Evolutionary conservation across 2,113 vertebrate species (phyloP), one percentile per base, ranked within the genome.

Genomic region (Monopterus albus): DNA sequence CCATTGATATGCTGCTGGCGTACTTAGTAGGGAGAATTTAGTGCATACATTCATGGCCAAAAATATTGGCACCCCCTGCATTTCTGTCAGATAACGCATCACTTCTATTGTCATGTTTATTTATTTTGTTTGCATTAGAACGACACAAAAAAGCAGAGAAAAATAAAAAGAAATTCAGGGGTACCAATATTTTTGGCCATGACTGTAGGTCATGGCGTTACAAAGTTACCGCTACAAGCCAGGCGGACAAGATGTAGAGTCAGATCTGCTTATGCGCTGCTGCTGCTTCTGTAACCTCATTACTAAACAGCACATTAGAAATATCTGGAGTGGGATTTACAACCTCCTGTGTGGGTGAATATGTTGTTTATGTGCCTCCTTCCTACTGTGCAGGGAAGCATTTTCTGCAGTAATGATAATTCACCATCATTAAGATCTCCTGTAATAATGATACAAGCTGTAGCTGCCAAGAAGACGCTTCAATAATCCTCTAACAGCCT

Each of bases 321-420:
- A 53, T 40, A 81, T 61, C 53, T 47, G 31, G 23, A 69, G 58
- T 47, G 51, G 40, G 70, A 83, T 79, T 72, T 68, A 79, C 63
- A 46, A 35, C 62, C 72, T 59, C 62, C 5, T 49, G 49, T 46
- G 49, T 23, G 65, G 52, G 58, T 13, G 57, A 52, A 50, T 35
- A 59, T 57, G 40, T 53, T 79, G 76, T 60, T 68, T 66, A 80
- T 61, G 60, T 35, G 43, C 72, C 33, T 66, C 46, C 47, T 62
- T 38, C 62, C 70, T 1, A 21, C 47, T 46, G 76, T 56, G 68
- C 76, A 52, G 49, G 52, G 62, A 38, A 77, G 50, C 39, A 35
- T 76, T 74, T 74, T 72, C 80, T 68, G 70, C 83, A 65, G 42
- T 76, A 69, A 76, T 81, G 81, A 83, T 84, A 82, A 89, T 75